Conservation (phyloP, 2,113 vertebrate species). For the Saccopteryx bilineata region DNA sequence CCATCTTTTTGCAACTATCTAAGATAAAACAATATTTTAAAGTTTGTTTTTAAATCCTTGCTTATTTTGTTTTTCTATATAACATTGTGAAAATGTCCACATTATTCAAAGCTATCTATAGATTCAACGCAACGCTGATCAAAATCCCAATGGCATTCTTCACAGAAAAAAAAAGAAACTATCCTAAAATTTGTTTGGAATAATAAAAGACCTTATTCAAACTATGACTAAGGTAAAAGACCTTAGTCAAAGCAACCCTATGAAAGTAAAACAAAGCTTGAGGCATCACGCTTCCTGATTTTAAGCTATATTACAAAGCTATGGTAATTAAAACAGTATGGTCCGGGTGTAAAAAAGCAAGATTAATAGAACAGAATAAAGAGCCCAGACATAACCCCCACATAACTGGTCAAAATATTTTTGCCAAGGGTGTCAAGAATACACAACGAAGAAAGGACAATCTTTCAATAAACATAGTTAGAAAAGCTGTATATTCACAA, state of each 20-base stretch:
- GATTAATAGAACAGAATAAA: not conserved
- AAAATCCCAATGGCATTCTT: not conserved
- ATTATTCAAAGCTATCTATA: no score
- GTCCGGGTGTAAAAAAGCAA: not conserved
- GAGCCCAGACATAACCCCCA: not conserved
- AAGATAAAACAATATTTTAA: not conserved
- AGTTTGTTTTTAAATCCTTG: not conserved
- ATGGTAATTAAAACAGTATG: not conserved
- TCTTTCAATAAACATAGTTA: not conserved
- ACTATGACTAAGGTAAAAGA: no score
- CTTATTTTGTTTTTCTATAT: not conserved
- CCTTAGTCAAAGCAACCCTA: not conserved
- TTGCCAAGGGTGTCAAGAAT: not conserved
- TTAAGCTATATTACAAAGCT: not conserved
- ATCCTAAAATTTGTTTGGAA: not conserved
- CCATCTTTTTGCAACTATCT: not conserved
- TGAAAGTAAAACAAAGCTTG: not conserved
- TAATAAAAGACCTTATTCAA: no score
- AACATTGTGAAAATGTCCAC: no score
- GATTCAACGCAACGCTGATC: not conserved
- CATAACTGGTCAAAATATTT: not conserved
- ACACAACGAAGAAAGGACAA: not conserved
- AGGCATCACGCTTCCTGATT: not conserved
- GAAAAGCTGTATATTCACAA: not conserved
- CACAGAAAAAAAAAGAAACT: not conserved